Evolutionary conservation across 2,888 invertebrate species (phyloP), one percentile per base, ranked within the genome.

Genomic region (Tridacna gigas): DNA sequence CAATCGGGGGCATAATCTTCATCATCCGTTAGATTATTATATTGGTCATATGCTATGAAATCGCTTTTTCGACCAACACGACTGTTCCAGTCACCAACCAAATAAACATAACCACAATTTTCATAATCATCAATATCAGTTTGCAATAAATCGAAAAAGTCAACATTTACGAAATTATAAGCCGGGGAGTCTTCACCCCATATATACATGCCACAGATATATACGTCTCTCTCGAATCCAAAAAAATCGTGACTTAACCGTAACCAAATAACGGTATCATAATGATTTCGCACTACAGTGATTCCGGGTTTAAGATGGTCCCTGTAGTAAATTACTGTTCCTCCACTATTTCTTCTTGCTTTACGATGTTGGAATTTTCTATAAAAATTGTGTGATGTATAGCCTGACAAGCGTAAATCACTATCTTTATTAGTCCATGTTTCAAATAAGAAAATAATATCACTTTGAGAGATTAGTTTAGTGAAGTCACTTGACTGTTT

Each of bases 381-480:
- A 28, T 45, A 60, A 28, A 75, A 75, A 61, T 75, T 75, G 61
- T 61, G 37, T 7, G 56, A 75, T 12, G n/a, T 28, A n/a, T 75
- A 75, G 15, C 75, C 75, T 20, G 51, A n/a, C 7, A 75, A 75
- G 3, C 48, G 67, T 20, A 75, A 26, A 60, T 80, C 47, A 69
- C 71, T 71, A 26, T 61, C 26, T 18, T 25, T 15, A 47, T 61
- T 26, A 25, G 76, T 65, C 77, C 77, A 77, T 20, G 77, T 51
- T 56, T 77, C 77, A 51, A 63, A 77, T 0, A 73, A 20, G 18
- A 71, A 81, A 13, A 61, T 22, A 26, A 73, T 77, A 74, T 66
- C 73, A 61, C 37, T 3, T n/a, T 28, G 3, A 25, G 51, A 51
- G 25, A 73, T 51, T 15, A 63, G 63, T n/a, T 77, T 37, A 28